Evolutionary conservation across 2,888 invertebrate species (phyloP), one percentile per base, ranked within the genome.

Genomic region (Unio delphinus): DNA sequence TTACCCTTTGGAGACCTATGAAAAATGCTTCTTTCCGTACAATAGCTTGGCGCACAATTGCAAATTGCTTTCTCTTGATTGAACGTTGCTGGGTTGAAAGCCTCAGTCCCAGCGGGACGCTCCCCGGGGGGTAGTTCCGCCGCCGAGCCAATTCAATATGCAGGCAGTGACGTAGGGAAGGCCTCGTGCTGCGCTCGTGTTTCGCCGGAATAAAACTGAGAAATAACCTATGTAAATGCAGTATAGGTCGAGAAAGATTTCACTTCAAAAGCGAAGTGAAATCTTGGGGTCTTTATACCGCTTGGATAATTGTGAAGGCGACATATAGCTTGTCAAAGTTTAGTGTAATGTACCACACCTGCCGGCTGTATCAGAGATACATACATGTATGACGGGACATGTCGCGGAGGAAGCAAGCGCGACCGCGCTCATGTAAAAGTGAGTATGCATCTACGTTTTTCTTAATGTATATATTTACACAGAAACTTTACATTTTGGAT

Each of bases 141-240:
- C 80, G 80, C 80, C 79, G 74, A 75, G 79, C 80, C 82, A 84
- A 77, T 84, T 82, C 83, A 85, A 85, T 85, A 84, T 82, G 83
- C 81, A 83, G 83, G 79, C 79, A 73, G 75, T 79, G 81, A 80
- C 83, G 80, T 79, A 82, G 81, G 67, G 69, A 62, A 70, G 71
- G 70, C 79, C 80, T 75, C 83, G 75, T 81, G 83, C 80, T 78
- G 83, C 66, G 82, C 69, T 78, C 69, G 67, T 75, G 76, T 80
- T 77, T 75, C 81, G 73, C 73, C 72, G 69, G 70, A 73, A 74
- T 65, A 56, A 67, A 67, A 64, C 62, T 55, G 57, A 61, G 59
- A 55, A 54, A 55, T 67, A 34, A 20, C 55, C 55, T 45, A 45
- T 45, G 45, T 45, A 45, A 45, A 26, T 55, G 23, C 55, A 59